Percentiles rank a stretch among this genome's conserved stretches.
These are phyloP conservation scores for Drosophila borborema DNA, from an alignment of 2,888 invertebrate genomes.

Conservation along the genomic window DNA sequence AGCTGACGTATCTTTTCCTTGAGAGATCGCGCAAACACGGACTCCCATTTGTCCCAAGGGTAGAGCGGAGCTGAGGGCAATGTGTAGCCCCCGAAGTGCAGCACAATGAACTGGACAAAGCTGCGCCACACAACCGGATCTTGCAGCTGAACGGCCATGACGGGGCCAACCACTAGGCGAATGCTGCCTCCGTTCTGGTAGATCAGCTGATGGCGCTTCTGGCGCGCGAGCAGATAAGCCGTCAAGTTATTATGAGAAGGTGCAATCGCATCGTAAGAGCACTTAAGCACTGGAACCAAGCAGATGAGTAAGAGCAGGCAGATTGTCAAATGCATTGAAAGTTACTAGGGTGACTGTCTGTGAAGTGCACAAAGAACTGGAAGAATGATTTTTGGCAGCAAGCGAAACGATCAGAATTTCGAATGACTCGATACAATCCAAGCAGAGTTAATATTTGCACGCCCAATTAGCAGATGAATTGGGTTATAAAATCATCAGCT, in stretches of 20 bases:
- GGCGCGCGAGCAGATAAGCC: constrained; percentile 50
- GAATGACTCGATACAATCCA: constrained; percentile 1
- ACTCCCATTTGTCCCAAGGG: constrained; percentile 83
- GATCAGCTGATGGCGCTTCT: constrained; percentile 59
- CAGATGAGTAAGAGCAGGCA: constrained; percentile 15
- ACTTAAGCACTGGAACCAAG: constrained; percentile 27
- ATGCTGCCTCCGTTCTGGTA: constrained; percentile 60
- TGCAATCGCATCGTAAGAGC: constrained; percentile 36
- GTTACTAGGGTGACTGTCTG: neutral
- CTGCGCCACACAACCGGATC: constrained; percentile 81
- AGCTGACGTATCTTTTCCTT: constrained; percentile 49
- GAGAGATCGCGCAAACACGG: constrained; percentile 71
- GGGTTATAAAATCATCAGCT: constrained; percentile 54
- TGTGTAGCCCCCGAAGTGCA: constrained; percentile 80
- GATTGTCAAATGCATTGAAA: constrained; percentile 28
- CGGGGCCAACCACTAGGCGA: constrained; percentile 67
- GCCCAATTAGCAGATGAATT: constrained; percentile 46
- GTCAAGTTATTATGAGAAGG: constrained; percentile 61
- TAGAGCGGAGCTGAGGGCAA: constrained; percentile 77
- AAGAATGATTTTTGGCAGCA: constrained; percentile 22
- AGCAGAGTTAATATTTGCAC: constrained; percentile 38
- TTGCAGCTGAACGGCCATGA: constrained; percentile 69
- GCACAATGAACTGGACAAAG: constrained; percentile 62
- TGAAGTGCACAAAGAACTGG: constrained; percentile 6
- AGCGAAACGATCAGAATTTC: constrained; percentile 3